These are phyloP conservation scores for Saguinus imperator DNA, from an alignment of 2,113 vertebrate genomes.

Conservation along the genomic window DNA sequence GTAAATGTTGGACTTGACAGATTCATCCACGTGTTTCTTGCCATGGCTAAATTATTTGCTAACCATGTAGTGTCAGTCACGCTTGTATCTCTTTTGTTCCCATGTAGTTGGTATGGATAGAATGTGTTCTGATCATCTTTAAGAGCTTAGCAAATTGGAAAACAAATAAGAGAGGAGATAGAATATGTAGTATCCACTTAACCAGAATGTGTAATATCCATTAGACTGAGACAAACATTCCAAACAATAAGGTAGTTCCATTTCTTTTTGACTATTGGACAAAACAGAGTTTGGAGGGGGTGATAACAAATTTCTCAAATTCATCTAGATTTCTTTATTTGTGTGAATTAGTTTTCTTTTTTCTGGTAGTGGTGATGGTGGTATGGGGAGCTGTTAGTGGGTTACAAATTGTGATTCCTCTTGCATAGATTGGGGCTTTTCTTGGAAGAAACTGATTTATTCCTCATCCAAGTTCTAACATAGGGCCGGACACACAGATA, in stretches of 20 bases:
- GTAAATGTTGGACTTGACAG: neutral
- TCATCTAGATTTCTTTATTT: neutral
- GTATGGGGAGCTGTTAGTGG: neutral
- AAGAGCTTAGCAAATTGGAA: neutral
- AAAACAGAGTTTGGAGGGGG: neutral
- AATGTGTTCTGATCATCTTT: neutral
- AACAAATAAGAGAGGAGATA: neutral
- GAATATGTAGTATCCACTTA: neutral
- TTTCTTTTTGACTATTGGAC: neutral
- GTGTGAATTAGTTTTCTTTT: neutral
- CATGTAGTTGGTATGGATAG: neutral
- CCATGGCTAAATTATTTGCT: neutral
- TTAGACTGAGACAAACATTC: neutral
- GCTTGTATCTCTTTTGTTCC: neutral
- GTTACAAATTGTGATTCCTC: neutral
- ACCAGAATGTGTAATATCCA: neutral
- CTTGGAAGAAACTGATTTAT: neutral
- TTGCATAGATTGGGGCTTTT: neutral
- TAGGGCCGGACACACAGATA: neutral
- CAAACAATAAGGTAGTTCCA: neutral
- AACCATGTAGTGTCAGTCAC: neutral
- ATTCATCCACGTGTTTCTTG: neutral
- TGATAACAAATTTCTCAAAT: neutral
- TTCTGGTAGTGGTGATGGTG: neutral
- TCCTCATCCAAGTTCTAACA: neutral